Base-by-base conservation (phyloP, 1,140 invertebrate genomes). In the Microplitis demolitor region DNA sequence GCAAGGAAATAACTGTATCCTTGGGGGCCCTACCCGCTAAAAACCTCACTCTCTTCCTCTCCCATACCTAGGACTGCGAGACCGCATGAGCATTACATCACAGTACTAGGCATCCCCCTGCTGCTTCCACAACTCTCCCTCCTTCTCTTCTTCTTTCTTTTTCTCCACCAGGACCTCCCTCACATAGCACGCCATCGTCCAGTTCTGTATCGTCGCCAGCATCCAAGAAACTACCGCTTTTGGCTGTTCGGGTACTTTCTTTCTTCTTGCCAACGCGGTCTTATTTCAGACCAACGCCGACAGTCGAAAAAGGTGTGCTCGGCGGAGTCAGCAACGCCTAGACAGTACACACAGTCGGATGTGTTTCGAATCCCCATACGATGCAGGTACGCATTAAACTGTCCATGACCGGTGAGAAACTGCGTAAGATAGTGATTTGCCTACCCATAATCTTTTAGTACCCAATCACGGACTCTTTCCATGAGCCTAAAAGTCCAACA, bases 301-400 rank as follows among this genome's bases (percentile, higher is more conserved):
- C 69, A 71, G 4, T 2, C 37, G 35, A 71, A 71, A 24, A 71
- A 63, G 5, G 69, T 71, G 33, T 71, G 60, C 24, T 71, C 69
- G 8, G 69, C 60, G 60, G 33, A 31, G 13, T 71, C 60, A 6
- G 8, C 3, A 5, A 51, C 33, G 24, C 4, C 24, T 3, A 1
- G 16, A 50, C 60, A 63, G 4, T 63, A 63, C 8, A 11, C 4
- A 34, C 58, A 71, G 24, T 63, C n/a, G 0, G 69, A 58, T 6
- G 2, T 16, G n/a, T 33, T 13, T 34, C n/a, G 24, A 8, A 51
- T 62, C 4, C 58, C 60, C 45, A 71, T 63, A 8, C 60, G 31
- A 51, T 50, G 45, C 6, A 71, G 69, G 50, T 51, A 71, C 4
- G 1, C 9, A 11, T 34, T 8, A 31, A 71, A 71, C 39, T 51